Evolutionary conservation across 92 coral and sea anemone genomes (phyloP).

Genomic region (Zoanthus gigantus): DNA sequence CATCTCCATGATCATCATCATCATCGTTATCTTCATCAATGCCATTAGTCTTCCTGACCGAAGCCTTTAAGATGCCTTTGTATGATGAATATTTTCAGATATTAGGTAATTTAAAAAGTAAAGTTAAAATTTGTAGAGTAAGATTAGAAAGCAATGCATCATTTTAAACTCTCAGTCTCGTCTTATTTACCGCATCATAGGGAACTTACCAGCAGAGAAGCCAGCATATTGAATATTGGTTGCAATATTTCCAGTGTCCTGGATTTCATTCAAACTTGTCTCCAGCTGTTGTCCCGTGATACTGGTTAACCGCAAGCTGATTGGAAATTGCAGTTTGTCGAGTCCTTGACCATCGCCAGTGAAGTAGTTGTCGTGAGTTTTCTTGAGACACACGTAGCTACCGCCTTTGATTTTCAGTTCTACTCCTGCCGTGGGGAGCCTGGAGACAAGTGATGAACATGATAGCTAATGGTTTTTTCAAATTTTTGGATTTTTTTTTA

Average conservation of each 20-base stretch:
- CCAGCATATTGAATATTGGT: constrained; percentile 79
- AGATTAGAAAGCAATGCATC: too few relatives aligned
- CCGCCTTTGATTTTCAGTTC: constrained; percentile 65
- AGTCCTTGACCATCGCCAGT: constrained; percentile 50
- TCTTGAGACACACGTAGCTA: constrained; percentile 71
- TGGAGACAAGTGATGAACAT: background rate
- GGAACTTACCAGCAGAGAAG: constrained; percentile 60
- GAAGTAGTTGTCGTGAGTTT: constrained; percentile 73
- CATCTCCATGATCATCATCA: too few relatives aligned
- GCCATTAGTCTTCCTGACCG: too few relatives aligned
- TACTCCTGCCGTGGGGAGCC: constrained; percentile 79
- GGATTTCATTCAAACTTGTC: constrained; percentile 58
- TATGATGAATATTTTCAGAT: too few relatives aligned
- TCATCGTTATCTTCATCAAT: too few relatives aligned
- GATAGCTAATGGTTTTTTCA: background rate
- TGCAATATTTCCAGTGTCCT: constrained; percentile 63
- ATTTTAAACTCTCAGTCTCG: too few relatives aligned
- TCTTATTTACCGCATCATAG: too few relatives aligned
- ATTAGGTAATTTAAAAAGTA: too few relatives aligned
- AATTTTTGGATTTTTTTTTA: too few relatives aligned
- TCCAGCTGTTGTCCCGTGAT: constrained; percentile 80
- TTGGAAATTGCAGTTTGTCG: constrained; percentile 74
- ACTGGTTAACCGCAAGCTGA: constrained; percentile 75
- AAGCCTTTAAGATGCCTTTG: too few relatives aligned
- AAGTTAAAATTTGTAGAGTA: too few relatives aligned